phyloP scores from a whole-genome alignment of 2,888 invertebrate species.

The Ectemnius lituratus region DNA sequence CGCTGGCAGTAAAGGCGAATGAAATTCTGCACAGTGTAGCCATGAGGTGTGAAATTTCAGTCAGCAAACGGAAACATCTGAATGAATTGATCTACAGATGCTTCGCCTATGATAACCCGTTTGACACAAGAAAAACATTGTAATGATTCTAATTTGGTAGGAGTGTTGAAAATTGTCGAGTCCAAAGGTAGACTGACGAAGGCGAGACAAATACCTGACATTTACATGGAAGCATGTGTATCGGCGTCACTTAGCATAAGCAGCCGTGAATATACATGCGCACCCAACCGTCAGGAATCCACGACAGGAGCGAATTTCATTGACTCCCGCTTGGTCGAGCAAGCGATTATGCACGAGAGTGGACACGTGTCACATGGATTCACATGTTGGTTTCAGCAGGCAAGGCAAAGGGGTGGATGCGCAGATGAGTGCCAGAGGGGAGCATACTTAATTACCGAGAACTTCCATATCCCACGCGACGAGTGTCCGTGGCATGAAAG shows the following conservation, averaged over 20 bases:
- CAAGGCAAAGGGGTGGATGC: neutral
- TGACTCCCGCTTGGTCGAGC: conserved; percentile 39
- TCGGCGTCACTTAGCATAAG: conserved; percentile 56
- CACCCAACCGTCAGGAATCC: conserved; percentile 17
- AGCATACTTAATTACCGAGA: neutral
- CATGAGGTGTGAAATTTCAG: conserved; percentile 11
- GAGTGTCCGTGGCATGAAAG: neutral
- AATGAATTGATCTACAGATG: neutral
- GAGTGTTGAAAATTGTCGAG: too few species aligned
- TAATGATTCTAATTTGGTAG: too few species aligned
- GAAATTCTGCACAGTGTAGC: neutral
- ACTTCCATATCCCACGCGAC: conserved; percentile 1
- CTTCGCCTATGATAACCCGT: neutral
- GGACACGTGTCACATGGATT: conserved; percentile 41
- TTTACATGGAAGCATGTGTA: conserved; percentile 62
- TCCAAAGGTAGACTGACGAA: conserved; percentile 21
- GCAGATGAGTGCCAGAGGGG: neutral
- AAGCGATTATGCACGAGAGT: conserved; percentile 36
- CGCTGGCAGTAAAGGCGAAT: neutral
- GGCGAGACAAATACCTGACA: conserved; percentile 56
- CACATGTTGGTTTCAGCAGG: conserved; percentile 50
- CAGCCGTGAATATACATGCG: conserved; percentile 53
- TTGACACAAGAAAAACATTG: neutral
- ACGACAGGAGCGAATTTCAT: conserved; percentile 38
- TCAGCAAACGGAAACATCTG: neutral